Evolutionary conservation across 2,113 vertebrate genomes (phyloP).

Genomic region (Nerophis lumbriciformis): DNA sequence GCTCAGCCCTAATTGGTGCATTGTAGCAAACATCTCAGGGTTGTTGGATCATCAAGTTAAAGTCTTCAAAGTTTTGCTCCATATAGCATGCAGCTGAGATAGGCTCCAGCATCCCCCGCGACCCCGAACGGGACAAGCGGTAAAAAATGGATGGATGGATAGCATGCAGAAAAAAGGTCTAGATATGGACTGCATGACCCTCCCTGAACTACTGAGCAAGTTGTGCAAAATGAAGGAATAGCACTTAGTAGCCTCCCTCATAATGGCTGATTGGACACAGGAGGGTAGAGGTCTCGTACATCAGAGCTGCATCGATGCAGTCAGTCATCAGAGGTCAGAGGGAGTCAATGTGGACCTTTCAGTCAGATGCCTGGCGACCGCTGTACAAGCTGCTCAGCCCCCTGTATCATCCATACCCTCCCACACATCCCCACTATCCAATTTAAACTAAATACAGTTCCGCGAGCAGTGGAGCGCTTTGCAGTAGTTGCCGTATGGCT

Average conservation of each 20-base stretch:
- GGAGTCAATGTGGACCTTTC: constrained; percentile 33
- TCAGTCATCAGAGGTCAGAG: constrained; percentile 58
- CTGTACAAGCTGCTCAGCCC: constrained; percentile 24
- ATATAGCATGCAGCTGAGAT: no score
- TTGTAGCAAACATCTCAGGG: no score
- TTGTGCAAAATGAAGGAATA: no score
- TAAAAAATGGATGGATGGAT: no score
- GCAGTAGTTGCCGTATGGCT: constrained; percentile 10
- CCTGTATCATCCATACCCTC: constrained; percentile 12
- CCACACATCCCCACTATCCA: constrained; percentile 39
- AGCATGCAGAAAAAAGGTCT: no score
- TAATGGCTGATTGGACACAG: constrained; percentile 53
- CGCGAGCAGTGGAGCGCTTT: constrained; percentile 27
- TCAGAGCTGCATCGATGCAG: constrained; percentile 45
- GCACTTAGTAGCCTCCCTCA: constrained; percentile 17
- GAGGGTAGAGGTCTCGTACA: constrained; percentile 47
- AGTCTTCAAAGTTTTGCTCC: no score
- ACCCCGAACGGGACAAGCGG: no score
- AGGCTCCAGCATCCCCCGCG: no score
- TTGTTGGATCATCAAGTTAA: no score
- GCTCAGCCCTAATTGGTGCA: no score
- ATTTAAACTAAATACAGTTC: constrained; percentile 37
- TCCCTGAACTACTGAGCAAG: no score
- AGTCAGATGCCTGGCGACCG: constrained; percentile 1
- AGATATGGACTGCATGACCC: no score